Evolutionary conservation across 2,797 vertebrate genomes (phyloP).

Genomic region (Hypotaenidia okinawae): DNA sequence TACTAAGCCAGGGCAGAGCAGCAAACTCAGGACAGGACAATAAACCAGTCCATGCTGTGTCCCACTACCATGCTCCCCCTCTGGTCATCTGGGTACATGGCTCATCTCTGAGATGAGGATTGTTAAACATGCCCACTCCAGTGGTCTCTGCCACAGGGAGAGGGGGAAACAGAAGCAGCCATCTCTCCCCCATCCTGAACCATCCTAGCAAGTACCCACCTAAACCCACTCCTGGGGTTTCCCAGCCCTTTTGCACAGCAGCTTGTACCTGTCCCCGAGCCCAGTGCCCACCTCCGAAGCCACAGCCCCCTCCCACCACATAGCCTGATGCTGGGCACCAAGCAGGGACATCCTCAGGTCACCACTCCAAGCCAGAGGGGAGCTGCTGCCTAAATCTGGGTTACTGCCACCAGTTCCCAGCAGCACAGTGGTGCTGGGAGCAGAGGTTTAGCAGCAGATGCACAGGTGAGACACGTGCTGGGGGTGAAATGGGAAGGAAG

Average conservation of each 20-base stretch:
- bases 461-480: not conserved
- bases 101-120: not conserved
- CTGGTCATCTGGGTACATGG: not conserved
- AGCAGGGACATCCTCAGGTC: not conserved
- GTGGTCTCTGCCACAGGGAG: not conserved
- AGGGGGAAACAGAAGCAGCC: not conserved
- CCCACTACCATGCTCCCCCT: not conserved
- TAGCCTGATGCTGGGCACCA: not conserved
- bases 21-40: accelerated
- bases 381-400: not conserved
- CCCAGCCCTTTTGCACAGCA: not conserved
- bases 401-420: not conserved
- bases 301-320: not conserved
- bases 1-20: not conserved
- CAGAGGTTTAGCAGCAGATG: not conserved
- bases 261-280: accelerated
- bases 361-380: not conserved
- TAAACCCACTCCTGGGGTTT: not conserved
- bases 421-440: not conserved
- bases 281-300: not conserved
- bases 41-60: not conserved
- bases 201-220: not conserved
- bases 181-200: not conserved
- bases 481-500: not conserved
- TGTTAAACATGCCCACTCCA: not conserved